These are phyloP conservation scores for Grus americana DNA, from an alignment of 2,113 vertebrate genomes.

Conservation along the genomic window DNA sequence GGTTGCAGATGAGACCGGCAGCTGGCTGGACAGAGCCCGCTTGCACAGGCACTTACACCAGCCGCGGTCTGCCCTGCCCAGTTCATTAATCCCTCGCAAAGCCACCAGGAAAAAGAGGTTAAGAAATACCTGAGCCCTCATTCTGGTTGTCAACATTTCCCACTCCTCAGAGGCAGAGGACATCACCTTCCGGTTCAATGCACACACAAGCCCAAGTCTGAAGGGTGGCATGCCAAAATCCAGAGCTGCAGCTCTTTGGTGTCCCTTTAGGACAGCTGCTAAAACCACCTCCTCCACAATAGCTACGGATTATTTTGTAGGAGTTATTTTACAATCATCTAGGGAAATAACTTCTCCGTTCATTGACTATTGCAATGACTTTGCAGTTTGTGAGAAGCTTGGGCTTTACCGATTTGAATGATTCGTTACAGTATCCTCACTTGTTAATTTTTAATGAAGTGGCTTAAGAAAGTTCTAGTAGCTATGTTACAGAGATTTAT, in stretches of 20 bases:
- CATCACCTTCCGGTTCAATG: neutral
- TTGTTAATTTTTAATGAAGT: neutral
- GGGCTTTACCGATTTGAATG: neutral
- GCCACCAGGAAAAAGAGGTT: neutral
- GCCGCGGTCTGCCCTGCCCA: neutral
- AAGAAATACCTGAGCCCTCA: neutral
- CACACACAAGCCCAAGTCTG: neutral
- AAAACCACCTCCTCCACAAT: neutral
- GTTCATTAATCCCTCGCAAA: neutral
- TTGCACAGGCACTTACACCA: neutral
- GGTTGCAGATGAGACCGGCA: neutral
- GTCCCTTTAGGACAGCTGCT: neutral
- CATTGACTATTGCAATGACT: conserved; percentile 4
- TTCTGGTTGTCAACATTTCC: neutral
- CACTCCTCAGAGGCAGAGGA: neutral
- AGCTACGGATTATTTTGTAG: neutral
- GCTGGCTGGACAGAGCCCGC: neutral
- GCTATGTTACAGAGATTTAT: neutral
- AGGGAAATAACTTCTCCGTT: neutral
- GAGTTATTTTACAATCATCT: neutral
- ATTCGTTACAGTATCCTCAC: neutral
- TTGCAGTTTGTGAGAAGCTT: neutral
- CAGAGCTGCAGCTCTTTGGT: neutral
- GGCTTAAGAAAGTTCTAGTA: neutral
- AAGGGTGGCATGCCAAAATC: neutral